These are phyloP conservation scores for Automeris io DNA, from an alignment of 2,888 invertebrate species.

Conservation along the genomic window DNA sequence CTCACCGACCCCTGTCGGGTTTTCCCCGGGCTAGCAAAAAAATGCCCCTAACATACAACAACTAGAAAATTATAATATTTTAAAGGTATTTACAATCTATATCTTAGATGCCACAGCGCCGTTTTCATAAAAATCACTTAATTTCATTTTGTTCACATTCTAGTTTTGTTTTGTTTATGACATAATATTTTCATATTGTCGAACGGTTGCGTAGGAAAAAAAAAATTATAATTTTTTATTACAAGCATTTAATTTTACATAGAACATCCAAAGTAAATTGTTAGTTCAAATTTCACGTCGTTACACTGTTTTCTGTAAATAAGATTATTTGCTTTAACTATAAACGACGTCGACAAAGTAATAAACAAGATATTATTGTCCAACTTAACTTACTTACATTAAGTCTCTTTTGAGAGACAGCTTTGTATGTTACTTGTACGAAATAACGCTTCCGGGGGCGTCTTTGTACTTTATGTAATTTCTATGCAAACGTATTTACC, in stretches of 20 bases:
- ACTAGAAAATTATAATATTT: too few relatives aligned
- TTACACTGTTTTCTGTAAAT: background rate
- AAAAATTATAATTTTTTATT: background rate
- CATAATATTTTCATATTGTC: background rate
- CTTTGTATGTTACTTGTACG: slow-evolving; percentile 13
- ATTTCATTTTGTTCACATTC: too few relatives aligned
- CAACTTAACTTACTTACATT: slow-evolving; percentile 21
- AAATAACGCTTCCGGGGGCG: slow-evolving; percentile 29
- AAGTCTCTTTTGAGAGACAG: slow-evolving; percentile 27
- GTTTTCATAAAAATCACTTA: too few relatives aligned
- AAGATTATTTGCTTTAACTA: slow-evolving; percentile 23
- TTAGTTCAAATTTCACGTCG: slow-evolving; percentile 7
- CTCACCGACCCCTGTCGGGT: too few relatives aligned
- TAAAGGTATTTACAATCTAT: too few relatives aligned
- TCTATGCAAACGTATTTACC: slow-evolving; percentile 38
- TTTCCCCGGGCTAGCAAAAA: too few relatives aligned
- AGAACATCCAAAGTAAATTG: slow-evolving; percentile 4
- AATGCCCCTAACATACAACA: too few relatives aligned
- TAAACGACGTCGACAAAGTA: slow-evolving; percentile 21
- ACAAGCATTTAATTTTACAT: background rate
- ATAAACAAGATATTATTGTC: slow-evolving; percentile 25
- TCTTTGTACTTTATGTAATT: slow-evolving; percentile 39
- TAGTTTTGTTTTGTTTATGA: too few relatives aligned
- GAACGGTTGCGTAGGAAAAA: background rate
- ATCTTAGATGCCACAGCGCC: too few relatives aligned